Base-by-base conservation (phyloP, 2,888 invertebrate genomes). In the Aporophyla nigra region DNA sequence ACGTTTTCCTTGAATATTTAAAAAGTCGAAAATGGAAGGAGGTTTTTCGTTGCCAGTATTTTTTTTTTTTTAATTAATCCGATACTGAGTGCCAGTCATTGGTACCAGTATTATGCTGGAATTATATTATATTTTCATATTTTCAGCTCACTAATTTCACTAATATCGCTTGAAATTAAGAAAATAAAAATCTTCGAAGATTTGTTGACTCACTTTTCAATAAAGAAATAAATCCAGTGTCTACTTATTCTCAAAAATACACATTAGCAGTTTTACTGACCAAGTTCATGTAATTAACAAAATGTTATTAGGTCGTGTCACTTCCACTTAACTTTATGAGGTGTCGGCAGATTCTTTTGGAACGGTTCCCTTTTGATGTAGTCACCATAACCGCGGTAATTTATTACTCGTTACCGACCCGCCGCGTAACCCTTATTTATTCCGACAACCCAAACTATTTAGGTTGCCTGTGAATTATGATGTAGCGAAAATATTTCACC, bases 341-440 rank as follows among this genome's bases (percentile, higher is more conserved):
- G 88, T 89, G 86, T 80, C 75, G 61, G 78, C 86, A 81, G 86
- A 89, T 89, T 86, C 85, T 89, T 90, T 88, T 82, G 81, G 85
- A 86, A 71, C 77, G 63, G 84, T 79, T 82, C 82, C 87, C 91
- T 90, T 93, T 93, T 93, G 92, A 94, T 92, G 90, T 93, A 87
- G 85, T 86, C 86, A 84, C 87, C 85, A 89, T 90, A 86, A 88
- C 87, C 84, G 84, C 75, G 86, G 88, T 92, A 91, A 94, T 93
- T 92, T 93, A 93, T 92, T 82, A 88, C 90, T 88, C 88, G 85
- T 90, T 92, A 91, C 87, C 74, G 79, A 82, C 83, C 74, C 71
- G 75, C 40, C 66, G 68, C 58, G 70, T 84, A 88, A 79, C 84
- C 86, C 83, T 84, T 90, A 88, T 91, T 90, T 90, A 90, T 90